Base-by-base conservation (phyloP, 2,113 vertebrate species). In the Physeter macrocephalus region DNA sequence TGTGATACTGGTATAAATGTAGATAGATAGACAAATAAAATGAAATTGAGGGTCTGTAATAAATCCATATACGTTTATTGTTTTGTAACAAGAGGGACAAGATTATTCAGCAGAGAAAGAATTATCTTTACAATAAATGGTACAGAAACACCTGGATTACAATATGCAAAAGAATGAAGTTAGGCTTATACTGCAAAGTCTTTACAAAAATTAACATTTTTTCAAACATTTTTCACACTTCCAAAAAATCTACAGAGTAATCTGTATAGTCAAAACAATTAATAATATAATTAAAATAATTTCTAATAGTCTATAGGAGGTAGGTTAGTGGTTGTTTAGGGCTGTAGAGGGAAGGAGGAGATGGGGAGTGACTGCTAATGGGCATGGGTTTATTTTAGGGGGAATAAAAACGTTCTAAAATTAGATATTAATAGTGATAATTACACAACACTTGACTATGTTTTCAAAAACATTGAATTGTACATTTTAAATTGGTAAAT, bases 311-410 rank as follows among this genome's bases (percentile, higher is more conserved):
- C 23, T 71, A 41, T 6, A 57, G 5, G 64, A 69, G n/a, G 2
- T 41, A 87, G 36, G 29, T 20, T 54, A 69, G 20, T 61, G 1
- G 4, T 82, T 94, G 20, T 14, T 90, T 93, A 71, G 23, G 5
- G 0, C 20, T 81, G 3, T 13, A 18, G 9, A 83, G 9, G 3
- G 3, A 39, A 25, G 12, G 1, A 13, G 2, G 25, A 6, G 29
- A 82, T 67, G 15, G 1, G 4, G 18, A 90, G 5, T 71, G 52
- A 83, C 25, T 77, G 9, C 8, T 83, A 31, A 34, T 36, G 6
- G 4, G 0, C 3, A 49, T 41, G 1, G 8, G 1, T 54, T 86
- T 64, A 46, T 77, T 90, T 93, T 9, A 34, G 23, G 11, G 5
- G 9, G 13, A 67, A 36, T 3, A 14, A 62, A 80, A 59, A 20